These are phyloP conservation scores for Drosophila melanosoma DNA, from an alignment of 2,888 invertebrate genomes.

Conservation along the genomic window DNA sequence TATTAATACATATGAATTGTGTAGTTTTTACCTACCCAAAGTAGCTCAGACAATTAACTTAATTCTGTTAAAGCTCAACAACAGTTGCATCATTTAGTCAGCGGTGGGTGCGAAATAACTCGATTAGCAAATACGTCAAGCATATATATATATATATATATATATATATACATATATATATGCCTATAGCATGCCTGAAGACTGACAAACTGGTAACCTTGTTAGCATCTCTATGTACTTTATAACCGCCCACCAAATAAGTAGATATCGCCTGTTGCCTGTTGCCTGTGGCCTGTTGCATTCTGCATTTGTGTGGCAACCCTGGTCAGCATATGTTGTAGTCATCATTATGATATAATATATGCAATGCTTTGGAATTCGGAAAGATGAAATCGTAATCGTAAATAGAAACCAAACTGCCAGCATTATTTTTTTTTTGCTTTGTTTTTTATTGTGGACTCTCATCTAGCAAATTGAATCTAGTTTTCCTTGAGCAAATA, in stretches of 20 bases:
- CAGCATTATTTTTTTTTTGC: constrained; percentile 11
- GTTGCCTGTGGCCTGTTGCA: background rate
- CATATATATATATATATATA: background rate
- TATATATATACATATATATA: constrained; percentile 4
- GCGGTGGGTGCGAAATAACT: constrained; percentile 41
- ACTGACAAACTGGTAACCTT: constrained; percentile 49
- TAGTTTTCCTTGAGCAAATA: constrained; percentile 35
- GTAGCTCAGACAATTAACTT: constrained; percentile 39
- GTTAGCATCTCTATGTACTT: constrained; percentile 33
- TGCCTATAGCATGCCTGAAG: constrained; percentile 46
- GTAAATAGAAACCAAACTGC: constrained; percentile 45
- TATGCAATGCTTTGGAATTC: constrained; percentile 4
- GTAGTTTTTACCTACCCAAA: constrained; percentile 22
- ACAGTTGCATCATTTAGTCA: constrained; percentile 4
- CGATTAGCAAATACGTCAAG: constrained; percentile 6
- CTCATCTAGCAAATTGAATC: constrained; percentile 23
- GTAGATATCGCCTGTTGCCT: background rate
- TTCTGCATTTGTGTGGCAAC: constrained; percentile 10
- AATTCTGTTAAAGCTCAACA: constrained; percentile 48
- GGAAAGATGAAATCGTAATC: background rate
- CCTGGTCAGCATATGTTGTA: constrained; percentile 11
- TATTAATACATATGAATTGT: constrained; percentile 19
- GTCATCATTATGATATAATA: constrained; percentile 1
- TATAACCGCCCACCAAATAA: constrained; percentile 30
- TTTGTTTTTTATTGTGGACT: constrained; percentile 12